Conservation (phyloP, 2,797 vertebrate genomes). For the Scolopax bukidnonensis region DNA sequence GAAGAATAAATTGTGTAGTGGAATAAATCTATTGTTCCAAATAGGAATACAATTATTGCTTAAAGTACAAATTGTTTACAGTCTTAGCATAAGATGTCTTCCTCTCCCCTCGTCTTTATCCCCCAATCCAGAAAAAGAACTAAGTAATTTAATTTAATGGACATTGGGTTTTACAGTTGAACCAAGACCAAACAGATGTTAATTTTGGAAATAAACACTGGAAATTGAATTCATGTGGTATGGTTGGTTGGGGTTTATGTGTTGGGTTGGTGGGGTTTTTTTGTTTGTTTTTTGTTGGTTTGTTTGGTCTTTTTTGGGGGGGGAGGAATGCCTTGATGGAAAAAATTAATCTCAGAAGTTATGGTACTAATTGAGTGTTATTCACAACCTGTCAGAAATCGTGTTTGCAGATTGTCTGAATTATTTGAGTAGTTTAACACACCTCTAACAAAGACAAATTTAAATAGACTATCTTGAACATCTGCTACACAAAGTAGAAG, state of each 20-base stretch:
- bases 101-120: neutral
- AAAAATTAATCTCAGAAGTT: slow-evolving; percentile 56
- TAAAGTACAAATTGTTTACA: slow-evolving; percentile 14
- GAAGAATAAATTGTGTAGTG: neutral
- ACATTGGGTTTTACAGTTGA: slow-evolving; percentile 1
- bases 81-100: neutral
- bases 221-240: neutral
- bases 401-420: slow-evolving; percentile 71
- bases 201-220: slow-evolving; percentile 15
- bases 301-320: neutral
- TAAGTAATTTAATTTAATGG: neutral
- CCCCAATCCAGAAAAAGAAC: neutral
- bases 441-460: slow-evolving; percentile 65
- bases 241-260: neutral
- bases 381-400: slow-evolving; percentile 67
- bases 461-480: slow-evolving; percentile 54
- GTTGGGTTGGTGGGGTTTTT: too few relatives aligned
- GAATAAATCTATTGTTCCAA: neutral
- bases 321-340: neutral
- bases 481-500: slow-evolving; percentile 36
- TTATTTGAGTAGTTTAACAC: slow-evolving; percentile 55
- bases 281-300: too few relatives aligned
- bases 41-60: neutral
- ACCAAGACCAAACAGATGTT: slow-evolving; percentile 33
- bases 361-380: slow-evolving; percentile 51